Evolutionary conservation across 1,140 invertebrate species (phyloP), one percentile per base, ranked within the genome.

Genomic region (Macrocentrus cingulum): DNA sequence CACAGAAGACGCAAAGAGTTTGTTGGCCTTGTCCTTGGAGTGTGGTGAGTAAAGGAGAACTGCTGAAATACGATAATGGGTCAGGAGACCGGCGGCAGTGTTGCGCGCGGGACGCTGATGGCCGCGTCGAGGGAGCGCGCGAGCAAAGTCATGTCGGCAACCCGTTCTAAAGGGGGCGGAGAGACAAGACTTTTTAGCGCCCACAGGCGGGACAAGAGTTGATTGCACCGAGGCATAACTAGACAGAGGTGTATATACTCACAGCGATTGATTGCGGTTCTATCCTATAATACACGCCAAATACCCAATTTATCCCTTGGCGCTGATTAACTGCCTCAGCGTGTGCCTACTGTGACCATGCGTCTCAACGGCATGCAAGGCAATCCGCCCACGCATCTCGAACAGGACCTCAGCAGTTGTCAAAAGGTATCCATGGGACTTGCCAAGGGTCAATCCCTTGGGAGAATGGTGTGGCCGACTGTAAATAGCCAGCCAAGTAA

Each of bases 1-100:
- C 68, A 65, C 73, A 80, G 76, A 66, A 79, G 64, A 60, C 57
- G 37, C 16, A 59, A 74, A 69, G 76, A 80, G 76, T 65, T 70
- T 57, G 53, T 61, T 65, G 64, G 61, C 67, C 66, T 70, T 69
- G 50, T 44, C 36, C 20, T 51, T 58, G 32, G 32, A 16, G 16
- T 6, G 9, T 6, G 4, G 34, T 8, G 22, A 36, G 25, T 9
- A 9, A 29, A 29, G 25, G 4, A 29, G 13, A 45, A 7, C n/a
- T 2, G 34, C 22, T n/a, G 7, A 11, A 11, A 19, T 16, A n/a
- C n/a, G 22, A 25, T 18, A 20, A 46, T 15, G n/a, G 32, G 6
- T n/a, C 11, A 56, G 34, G n/a, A 20, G 29, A 41, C 22, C 18
- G 25, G 8, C 11, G n/a, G n/a, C n/a, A n/a, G n/a, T n/a, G n/a